Percentiles rank a stretch among this genome's conserved stretches.
Evolutionary conservation across 2,888 invertebrate species (phyloP).

Genomic region (Unio pictorum): DNA sequence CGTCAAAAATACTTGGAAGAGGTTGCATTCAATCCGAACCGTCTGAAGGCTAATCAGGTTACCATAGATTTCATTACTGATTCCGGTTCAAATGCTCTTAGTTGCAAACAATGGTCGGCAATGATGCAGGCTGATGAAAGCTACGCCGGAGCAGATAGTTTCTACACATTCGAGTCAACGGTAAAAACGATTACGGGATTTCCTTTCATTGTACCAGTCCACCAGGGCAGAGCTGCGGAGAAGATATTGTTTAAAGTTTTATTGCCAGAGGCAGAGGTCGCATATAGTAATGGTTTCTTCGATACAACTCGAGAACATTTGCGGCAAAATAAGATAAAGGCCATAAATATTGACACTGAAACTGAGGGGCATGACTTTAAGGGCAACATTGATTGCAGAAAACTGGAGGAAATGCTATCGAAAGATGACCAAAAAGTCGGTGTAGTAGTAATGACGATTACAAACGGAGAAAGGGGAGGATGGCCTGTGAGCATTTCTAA

Average conservation of each 20-base stretch:
- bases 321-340: neutral
- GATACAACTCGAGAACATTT: conserved; percentile 17
- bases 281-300: conserved; percentile 18
- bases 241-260: conserved; percentile 5
- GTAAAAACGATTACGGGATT: neutral
- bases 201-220: conserved; percentile 10
- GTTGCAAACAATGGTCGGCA: neutral
- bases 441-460: conserved; percentile 11
- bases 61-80: neutral
- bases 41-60: neutral
- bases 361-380: neutral
- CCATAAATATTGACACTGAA: conserved; percentile 4
- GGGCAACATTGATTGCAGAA: conserved; percentile 12
- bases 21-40: neutral
- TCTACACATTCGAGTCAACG: neutral
- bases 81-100: neutral
- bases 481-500: conserved; percentile 23
- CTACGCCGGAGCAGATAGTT: neutral
- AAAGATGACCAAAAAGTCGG: neutral
- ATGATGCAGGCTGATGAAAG: neutral
- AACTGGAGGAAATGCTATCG: conserved; percentile 6
- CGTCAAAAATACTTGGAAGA: neutral
- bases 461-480: conserved; percentile 12
- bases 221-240: conserved; percentile 23
- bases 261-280: conserved; percentile 1